phyloP scores from a whole-genome alignment of 2,113 vertebrate genomes.

The Perca schrenkii region DNA sequence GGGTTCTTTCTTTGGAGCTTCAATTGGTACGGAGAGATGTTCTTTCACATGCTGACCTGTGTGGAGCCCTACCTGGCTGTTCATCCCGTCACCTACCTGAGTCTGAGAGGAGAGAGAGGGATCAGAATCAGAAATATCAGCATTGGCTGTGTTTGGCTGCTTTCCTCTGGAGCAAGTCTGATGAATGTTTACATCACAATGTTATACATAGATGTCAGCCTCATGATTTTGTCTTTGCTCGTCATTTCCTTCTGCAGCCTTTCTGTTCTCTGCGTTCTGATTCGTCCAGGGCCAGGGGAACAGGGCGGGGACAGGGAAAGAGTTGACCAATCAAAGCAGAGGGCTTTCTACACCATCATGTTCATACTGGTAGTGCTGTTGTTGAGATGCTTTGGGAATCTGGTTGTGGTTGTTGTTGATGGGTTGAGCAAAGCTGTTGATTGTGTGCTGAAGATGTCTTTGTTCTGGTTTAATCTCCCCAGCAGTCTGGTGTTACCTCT shows the following conservation, averaged over 20 bases:
- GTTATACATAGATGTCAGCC: neutral
- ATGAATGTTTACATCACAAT: too few relatives aligned
- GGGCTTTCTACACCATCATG: conserved; percentile 13
- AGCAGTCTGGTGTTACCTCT: too few relatives aligned
- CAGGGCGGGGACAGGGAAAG: neutral
- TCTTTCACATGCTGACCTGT: conserved; percentile 41
- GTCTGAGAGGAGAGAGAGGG: neutral
- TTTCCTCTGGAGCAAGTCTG: too few relatives aligned
- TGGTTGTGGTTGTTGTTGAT: neutral
- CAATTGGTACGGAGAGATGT: neutral
- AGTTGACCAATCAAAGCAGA: conserved; percentile 20
- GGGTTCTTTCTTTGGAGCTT: too few relatives aligned
- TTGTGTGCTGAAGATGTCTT: too few relatives aligned
- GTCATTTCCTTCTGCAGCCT: conserved; percentile 37
- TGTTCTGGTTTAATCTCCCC: too few relatives aligned
- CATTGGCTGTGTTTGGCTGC: conserved; percentile 14
- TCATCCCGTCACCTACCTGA: conserved; percentile 41
- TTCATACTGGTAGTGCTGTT: conserved; percentile 21
- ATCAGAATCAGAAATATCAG: conserved; percentile 15
- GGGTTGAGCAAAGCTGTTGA: too few relatives aligned
- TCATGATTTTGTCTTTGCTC: conserved; percentile 5
- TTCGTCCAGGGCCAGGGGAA: conserved; percentile 13
- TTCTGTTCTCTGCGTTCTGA: conserved; percentile 27
- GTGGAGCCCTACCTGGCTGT: conserved; percentile 44
- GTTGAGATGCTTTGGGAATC: neutral